Conservation (phyloP, 2,113 vertebrate species). For the Corydoras sp. region DNA sequence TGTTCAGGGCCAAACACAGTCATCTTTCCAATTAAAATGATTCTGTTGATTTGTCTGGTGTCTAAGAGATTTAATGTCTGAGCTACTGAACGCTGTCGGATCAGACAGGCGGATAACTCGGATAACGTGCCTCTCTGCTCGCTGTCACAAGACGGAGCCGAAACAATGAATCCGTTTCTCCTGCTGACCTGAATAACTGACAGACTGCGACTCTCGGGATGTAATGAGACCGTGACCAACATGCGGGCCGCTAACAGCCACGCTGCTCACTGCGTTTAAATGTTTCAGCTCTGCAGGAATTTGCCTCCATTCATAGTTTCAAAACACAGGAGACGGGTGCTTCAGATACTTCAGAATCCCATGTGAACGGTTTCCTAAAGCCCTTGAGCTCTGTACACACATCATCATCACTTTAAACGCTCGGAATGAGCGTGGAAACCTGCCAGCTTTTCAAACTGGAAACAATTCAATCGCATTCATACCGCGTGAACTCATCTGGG, state of each 20-base stretch:
- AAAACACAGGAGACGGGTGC: background rate
- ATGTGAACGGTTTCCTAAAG: slow-evolving; percentile 11
- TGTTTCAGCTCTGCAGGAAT: too few relatives aligned
- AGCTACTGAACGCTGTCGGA: slow-evolving; percentile 5
- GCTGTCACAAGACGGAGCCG: slow-evolving; percentile 59
- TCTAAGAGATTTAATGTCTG: background rate
- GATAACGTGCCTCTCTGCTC: slow-evolving; percentile 59
- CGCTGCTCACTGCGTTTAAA: background rate
- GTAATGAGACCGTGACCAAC: slow-evolving; percentile 21
- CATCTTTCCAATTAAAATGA: slow-evolving; percentile 5
- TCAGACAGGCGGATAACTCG: slow-evolving; percentile 56
- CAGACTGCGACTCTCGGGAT: slow-evolving; percentile 42
- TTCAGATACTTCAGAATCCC: slow-evolving; percentile 8
- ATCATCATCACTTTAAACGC: background rate
- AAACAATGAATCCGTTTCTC: slow-evolving; percentile 58
- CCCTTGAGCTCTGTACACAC: slow-evolving; percentile 22
- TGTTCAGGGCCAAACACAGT: slow-evolving; percentile 2
- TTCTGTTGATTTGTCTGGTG: background rate
- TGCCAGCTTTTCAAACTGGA: slow-evolving; percentile 17
- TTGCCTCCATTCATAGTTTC: too few relatives aligned
- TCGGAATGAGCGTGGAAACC: background rate
- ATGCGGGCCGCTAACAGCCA: slow-evolving; percentile 25
- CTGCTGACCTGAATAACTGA: slow-evolving; percentile 17
- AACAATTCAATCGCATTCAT: slow-evolving; percentile 14
- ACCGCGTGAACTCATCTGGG: slow-evolving; percentile 5